Evolutionary conservation across 2,113 vertebrate genomes (phyloP).

Genomic region (Odontophorus gujanensis): DNA sequence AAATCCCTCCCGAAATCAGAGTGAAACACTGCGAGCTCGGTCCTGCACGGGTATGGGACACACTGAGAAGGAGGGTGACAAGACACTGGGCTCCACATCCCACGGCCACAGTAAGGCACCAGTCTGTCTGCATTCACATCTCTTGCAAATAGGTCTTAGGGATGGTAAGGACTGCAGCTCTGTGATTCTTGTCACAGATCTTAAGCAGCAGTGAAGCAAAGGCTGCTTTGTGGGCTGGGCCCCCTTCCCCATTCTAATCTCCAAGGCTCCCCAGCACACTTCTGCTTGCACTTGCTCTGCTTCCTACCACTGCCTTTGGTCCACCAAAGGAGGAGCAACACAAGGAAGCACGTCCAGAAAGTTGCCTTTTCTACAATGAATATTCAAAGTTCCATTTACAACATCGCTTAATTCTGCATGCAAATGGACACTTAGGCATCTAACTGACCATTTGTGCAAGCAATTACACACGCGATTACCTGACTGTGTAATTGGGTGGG

Average conservation of each 20-base stretch:
- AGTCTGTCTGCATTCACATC: background rate
- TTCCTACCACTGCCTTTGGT: background rate
- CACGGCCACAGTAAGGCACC: background rate
- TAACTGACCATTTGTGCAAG: conserved; percentile 53
- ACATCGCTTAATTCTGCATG: conserved; percentile 12
- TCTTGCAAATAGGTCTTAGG: background rate
- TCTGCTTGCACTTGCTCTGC: background rate
- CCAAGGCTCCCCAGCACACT: accelerated
- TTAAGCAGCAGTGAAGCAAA: background rate
- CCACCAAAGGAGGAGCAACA: background rate
- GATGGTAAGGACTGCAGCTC: background rate
- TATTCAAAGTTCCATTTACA: background rate
- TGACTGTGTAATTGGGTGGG: conserved; percentile 8
- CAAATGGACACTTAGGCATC: conserved; percentile 49
- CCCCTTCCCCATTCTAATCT: background rate
- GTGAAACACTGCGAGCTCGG: background rate
- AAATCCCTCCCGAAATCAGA: conserved; percentile 7
- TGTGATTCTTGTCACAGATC: accelerated
- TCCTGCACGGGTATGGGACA: background rate
- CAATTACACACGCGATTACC: conserved; percentile 34
- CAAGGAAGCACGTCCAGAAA: background rate
- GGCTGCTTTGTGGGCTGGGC: background rate
- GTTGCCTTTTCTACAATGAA: background rate
- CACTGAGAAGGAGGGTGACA: background rate
- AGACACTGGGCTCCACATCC: background rate